Evolutionary conservation across 2,797 vertebrate species (phyloP).

Genomic region (Hemitrygon akajei): DNA sequence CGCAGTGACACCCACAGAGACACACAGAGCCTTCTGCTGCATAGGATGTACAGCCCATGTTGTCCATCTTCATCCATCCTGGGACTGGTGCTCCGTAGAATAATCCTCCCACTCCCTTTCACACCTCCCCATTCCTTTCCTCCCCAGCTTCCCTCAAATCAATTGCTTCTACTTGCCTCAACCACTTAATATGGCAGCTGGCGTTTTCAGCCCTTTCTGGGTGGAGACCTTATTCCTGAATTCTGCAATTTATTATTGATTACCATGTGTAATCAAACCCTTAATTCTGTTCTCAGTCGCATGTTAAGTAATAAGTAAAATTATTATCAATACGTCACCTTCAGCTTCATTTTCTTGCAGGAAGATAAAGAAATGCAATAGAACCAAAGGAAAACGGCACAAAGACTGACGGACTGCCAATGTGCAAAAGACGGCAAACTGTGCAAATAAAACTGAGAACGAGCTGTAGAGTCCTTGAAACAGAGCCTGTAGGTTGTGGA

Average conservation of each 20-base stretch:
- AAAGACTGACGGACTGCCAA: no score
- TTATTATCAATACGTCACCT: no score
- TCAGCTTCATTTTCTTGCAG: no score
- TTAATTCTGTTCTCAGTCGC: not conserved
- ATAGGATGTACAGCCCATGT: not conserved
- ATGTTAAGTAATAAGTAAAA: no score
- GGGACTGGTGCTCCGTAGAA: not conserved
- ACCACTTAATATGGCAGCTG: not conserved
- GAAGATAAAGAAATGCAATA: no score
- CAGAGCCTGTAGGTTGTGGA: no score
- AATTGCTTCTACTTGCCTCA: not conserved
- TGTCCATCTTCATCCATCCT: not conserved
- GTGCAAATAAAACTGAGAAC: no score
- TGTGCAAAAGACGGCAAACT: no score
- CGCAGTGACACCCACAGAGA: slow-evolving; percentile 37
- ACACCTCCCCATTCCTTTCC: not conserved
- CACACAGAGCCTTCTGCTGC: not conserved
- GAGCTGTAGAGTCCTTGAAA: no score
- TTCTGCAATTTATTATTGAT: not conserved
- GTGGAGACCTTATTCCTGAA: not conserved
- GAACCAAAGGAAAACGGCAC: no score
- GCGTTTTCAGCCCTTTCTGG: not conserved
- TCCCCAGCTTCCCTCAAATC: not conserved
- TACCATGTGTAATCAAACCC: not conserved
- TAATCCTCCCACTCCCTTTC: not conserved